These are phyloP conservation scores for human DNA, from an alignment of 2,113 vertebrate genomes.

Conservation along the genomic window GRCh38 chr17:58598501-58599000, in stretches of 20 bases:
- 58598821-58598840: neutral
- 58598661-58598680: neutral
- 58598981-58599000: fast-evolving
- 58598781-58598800: conserved; percentile 32
- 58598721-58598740: neutral
- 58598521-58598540: neutral
- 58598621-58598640: conserved; percentile 16
- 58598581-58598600: neutral
- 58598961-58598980: conserved; percentile 80
- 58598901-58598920: neutral
- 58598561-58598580: neutral
- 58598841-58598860: conserved; percentile 43
- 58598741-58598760: conserved; percentile 73
- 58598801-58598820: neutral
- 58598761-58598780: neutral
- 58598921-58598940: neutral
- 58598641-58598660: neutral
- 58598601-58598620: neutral
- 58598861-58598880: neutral
- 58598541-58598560: neutral
- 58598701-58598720: neutral
- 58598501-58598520: neutral
- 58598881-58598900: neutral
- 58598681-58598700: neutral
- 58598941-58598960: neutral